A percentile compares a stretch with the other conserved stretches of the same genome.
phyloP scores from a whole-genome alignment of 2,797 vertebrate species.

The Lepidocolaptes lacrymiger region DNA sequence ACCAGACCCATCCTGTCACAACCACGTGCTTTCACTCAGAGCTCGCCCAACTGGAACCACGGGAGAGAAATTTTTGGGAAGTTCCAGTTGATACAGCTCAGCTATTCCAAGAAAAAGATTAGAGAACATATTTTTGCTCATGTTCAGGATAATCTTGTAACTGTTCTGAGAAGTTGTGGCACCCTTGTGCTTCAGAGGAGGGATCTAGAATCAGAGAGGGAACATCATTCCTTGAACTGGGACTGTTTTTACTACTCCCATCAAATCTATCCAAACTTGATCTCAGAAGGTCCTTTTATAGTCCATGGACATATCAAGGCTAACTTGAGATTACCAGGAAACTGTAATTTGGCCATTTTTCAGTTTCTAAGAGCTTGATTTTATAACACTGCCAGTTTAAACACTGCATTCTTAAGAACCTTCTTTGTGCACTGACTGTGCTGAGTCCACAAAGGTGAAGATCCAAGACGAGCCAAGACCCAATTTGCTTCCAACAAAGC shows the following conservation, averaged over 20 bases:
- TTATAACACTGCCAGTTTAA: neutral
- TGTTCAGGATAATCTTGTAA: neutral
- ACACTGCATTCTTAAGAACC: neutral
- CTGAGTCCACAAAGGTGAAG: neutral
- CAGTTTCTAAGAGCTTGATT: neutral
- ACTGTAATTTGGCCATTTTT: neutral
- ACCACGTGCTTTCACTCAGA: neutral
- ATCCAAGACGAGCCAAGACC: neutral
- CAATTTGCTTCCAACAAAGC: neutral
- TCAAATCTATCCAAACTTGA: neutral
- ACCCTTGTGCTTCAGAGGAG: neutral
- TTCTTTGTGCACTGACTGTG: neutral
- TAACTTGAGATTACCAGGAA: neutral
- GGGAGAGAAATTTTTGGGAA: neutral
- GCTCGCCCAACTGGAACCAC: constrained; percentile 7
- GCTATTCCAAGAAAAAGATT: constrained; percentile 32
- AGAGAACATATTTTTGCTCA: neutral
- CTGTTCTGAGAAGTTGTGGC: neutral
- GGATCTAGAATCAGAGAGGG: neutral
- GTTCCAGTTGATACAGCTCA: constrained; percentile 18
- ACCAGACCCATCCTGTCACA: constrained; percentile 30
- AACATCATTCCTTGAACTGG: neutral
- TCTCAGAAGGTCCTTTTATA: neutral
- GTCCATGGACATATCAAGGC: neutral
- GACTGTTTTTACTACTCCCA: neutral